phyloP scores from a whole-genome alignment of 2,797 vertebrate genomes.

The Argya squamiceps region DNA sequence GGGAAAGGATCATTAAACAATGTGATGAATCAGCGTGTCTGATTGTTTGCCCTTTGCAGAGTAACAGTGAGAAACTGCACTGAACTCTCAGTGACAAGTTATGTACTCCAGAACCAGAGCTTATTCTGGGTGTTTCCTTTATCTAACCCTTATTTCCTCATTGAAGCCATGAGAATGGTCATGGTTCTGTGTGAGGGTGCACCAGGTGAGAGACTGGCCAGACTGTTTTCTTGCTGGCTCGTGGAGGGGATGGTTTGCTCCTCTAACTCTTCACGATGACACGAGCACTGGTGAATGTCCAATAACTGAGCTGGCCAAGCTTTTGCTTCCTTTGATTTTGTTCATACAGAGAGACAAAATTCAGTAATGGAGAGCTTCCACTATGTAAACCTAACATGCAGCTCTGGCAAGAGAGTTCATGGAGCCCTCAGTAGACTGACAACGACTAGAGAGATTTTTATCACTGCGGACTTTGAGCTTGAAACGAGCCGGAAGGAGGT shows the following conservation, averaged over 20 bases:
- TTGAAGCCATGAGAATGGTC: background rate
- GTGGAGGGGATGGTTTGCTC: constrained; percentile 13
- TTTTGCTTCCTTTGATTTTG: constrained; percentile 75
- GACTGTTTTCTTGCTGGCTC: background rate
- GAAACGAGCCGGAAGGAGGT: constrained; percentile 95
- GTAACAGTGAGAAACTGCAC: background rate
- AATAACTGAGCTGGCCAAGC: constrained; percentile 55
- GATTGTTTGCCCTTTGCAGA: background rate
- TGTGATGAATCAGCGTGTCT: background rate
- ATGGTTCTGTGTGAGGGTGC: background rate
- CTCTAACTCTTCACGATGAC: background rate
- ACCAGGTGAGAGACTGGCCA: background rate
- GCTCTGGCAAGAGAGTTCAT: constrained; percentile 79
- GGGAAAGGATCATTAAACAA: background rate
- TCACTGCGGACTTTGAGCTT: constrained; percentile 94
- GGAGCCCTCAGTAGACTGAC: constrained; percentile 84
- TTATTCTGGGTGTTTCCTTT: background rate
- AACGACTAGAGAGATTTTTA: constrained; percentile 83
- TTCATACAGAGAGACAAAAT: constrained; percentile 86
- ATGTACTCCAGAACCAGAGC: background rate
- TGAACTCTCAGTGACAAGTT: background rate
- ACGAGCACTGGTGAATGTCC: background rate
- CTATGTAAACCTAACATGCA: constrained; percentile 93
- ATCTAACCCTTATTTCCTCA: background rate
- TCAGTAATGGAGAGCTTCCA: constrained; percentile 90